phyloP scores from a whole-genome alignment of 2,888 invertebrate species.

The Nowickia ferox region DNA sequence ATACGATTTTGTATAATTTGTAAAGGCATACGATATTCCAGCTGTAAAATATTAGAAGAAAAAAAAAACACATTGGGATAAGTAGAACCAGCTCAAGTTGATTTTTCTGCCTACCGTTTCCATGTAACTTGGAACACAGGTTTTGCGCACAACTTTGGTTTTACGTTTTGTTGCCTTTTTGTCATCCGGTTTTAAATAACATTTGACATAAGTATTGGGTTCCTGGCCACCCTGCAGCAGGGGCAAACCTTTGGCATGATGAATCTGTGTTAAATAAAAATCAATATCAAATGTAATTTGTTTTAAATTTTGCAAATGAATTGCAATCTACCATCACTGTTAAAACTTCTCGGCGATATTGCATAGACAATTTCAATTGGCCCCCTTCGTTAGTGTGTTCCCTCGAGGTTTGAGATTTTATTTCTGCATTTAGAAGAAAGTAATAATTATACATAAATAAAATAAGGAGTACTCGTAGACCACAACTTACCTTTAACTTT shows the following conservation, averaged over 20 bases:
- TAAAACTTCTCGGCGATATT: slow-evolving; percentile 89
- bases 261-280: slow-evolving; percentile 81
- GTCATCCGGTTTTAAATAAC: slow-evolving; percentile 95
- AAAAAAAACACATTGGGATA: not conserved
- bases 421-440: slow-evolving; percentile 74
- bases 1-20: slow-evolving; percentile 89
- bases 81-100: not conserved
- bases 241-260: slow-evolving; percentile 95
- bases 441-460: not conserved
- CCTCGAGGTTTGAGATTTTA: slow-evolving; percentile 79
- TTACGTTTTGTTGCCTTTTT: slow-evolving; percentile 97
- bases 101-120: slow-evolving; percentile 89
- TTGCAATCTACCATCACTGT: slow-evolving; percentile 88
- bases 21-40: slow-evolving; percentile 93
- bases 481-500: slow-evolving; percentile 88
- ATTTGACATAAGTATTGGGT: slow-evolving; percentile 95
- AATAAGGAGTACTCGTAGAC: not conserved
- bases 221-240: slow-evolving; percentile 91
- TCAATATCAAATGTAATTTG: not conserved
- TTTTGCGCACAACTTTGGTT: slow-evolving; percentile 95
- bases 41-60: slow-evolving; percentile 83
- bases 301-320: not conserved
- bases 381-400: slow-evolving; percentile 85
- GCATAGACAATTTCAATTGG: slow-evolving; percentile 90
- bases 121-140: slow-evolving; percentile 98